A percentile compares a stretch with the other conserved stretches of the same genome.
Evolutionary conservation across 2,797 vertebrate species (phyloP).

Genomic region (Artibeus jamaicensis): DNA sequence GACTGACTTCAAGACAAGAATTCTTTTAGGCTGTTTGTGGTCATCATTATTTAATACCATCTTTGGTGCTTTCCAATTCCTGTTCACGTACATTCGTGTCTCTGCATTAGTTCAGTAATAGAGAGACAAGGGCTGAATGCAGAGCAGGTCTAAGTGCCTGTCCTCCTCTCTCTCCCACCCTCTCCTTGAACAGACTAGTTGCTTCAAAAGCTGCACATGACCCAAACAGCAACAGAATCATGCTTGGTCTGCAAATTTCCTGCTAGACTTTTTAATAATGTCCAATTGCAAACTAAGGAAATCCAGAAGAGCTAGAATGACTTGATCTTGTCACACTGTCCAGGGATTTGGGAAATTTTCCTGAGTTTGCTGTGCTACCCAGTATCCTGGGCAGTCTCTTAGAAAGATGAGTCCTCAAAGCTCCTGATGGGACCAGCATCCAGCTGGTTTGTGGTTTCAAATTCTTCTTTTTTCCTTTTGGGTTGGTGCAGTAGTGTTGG

Average conservation of each 20-base stretch:
- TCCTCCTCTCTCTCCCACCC: not conserved
- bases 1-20: not conserved
- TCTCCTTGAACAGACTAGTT: not conserved
- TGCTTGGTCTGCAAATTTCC: not conserved
- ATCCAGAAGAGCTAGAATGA: fast-evolving
- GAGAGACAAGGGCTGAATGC: not conserved
- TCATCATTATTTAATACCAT: not conserved
- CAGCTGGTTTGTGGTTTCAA: not conserved
- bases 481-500: not conserved
- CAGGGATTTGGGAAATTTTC: not conserved
- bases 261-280: not conserved
- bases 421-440: fast-evolving
- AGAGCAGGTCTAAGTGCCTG: not conserved
- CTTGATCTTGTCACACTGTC: fast-evolving
- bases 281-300: not conserved
- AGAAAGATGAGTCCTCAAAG: not conserved
- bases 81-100: not conserved
- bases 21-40: conserved; percentile 5
- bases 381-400: not conserved
- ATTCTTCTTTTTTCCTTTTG: not conserved
- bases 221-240: not conserved
- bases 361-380: not conserved
- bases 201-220: not conserved
- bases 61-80: not conserved
- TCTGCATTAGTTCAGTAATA: not conserved